Evolutionary conservation across 2,113 vertebrate species (phyloP).

Genomic region (Variabilichromis moorii): DNA sequence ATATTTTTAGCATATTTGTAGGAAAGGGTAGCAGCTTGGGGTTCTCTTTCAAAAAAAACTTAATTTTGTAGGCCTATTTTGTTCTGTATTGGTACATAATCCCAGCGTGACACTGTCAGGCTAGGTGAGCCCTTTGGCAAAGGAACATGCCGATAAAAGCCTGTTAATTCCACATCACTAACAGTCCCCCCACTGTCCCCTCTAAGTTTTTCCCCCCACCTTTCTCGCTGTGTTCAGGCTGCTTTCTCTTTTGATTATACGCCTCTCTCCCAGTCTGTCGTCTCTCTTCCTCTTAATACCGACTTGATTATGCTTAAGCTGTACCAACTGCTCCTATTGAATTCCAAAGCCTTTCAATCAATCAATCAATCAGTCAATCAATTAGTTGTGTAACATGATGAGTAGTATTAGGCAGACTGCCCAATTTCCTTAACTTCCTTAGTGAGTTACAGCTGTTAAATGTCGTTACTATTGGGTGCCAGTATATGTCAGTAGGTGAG

Average conservation of each 20-base stretch:
- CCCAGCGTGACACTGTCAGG: background rate
- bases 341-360: background rate
- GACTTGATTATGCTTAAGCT: background rate
- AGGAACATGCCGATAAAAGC: constrained; percentile 38
- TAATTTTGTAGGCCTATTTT: background rate
- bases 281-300: background rate
- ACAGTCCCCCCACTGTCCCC: constrained; percentile 28
- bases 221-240: background rate
- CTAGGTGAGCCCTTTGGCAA: constrained; percentile 33
- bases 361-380: background rate
- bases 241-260: background rate
- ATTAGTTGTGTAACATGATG: background rate
- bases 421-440: background rate
- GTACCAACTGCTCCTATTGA: background rate
- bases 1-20: background rate
- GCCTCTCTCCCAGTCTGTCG: background rate
- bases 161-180: constrained; percentile 41
- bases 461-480: background rate
- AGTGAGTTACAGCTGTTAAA: background rate
- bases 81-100: background rate
- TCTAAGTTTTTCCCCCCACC: background rate
- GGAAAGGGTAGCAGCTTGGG: background rate
- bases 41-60: background rate
- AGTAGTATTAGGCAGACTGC: background rate
- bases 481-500: background rate